phyloP scores from a whole-genome alignment of 2,888 invertebrate species.

The Suillia variegata region DNA sequence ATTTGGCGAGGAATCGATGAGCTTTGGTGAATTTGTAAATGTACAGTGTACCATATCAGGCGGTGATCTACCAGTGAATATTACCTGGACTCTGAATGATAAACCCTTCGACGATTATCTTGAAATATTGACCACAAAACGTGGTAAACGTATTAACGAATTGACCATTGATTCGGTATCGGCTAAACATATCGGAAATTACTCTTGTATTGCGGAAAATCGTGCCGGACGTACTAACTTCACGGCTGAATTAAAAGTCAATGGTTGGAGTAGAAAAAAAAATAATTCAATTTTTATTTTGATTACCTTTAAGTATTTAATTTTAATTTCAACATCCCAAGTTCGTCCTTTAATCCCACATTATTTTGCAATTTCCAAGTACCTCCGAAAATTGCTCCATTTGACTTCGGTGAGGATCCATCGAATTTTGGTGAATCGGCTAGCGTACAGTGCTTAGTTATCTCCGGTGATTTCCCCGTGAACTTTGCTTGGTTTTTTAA shows the following conservation, averaged over 20 bases:
- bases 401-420: constrained; percentile 72
- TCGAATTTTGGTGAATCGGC: constrained; percentile 70
- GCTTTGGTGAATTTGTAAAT: constrained; percentile 68
- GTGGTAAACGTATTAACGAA: constrained; percentile 64
- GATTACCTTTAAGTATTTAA: not conserved
- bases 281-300: constrained; percentile 21
- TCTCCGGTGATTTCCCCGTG: constrained; percentile 70
- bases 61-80: constrained; percentile 68
- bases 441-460: constrained; percentile 67
- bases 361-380: constrained; percentile 66
- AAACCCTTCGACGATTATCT: constrained; percentile 58
- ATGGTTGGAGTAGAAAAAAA: constrained; percentile 65
- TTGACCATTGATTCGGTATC: constrained; percentile 73
- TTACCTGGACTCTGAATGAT: constrained; percentile 67
- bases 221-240: constrained; percentile 72
- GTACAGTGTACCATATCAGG: constrained; percentile 63
- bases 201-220: constrained; percentile 77
- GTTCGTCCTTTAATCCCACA: not conserved
- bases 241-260: constrained; percentile 74
- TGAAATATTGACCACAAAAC: constrained; percentile 55
- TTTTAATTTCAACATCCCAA: not conserved
- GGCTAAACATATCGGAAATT: constrained; percentile 75
- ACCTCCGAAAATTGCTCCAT: constrained; percentile 75
- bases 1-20: constrained; percentile 75
- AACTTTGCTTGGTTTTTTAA: constrained; percentile 73